phyloP scores from a whole-genome alignment of 2,797 vertebrate genomes.

The Tenualosa thibaudeaui region DNA sequence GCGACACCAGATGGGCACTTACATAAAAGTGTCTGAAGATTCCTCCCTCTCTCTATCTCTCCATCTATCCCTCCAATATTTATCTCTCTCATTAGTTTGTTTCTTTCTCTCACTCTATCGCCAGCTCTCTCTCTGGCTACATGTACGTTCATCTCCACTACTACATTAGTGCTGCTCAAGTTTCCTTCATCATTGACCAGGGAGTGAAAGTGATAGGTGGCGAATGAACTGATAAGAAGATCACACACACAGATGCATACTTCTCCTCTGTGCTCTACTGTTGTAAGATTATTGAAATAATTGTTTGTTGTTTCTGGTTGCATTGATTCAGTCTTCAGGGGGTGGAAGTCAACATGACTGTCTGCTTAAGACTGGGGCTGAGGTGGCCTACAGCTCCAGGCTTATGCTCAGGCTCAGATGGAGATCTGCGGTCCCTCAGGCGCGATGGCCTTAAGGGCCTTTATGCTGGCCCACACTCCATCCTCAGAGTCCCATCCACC shows the following conservation, averaged over 20 bases:
- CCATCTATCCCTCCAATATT: background rate
- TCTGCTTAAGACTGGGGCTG: background rate
- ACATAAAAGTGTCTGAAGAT: conserved; percentile 1
- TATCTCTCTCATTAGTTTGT: too few species aligned
- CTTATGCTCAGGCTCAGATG: background rate
- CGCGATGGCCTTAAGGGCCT: background rate
- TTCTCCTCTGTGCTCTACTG: background rate
- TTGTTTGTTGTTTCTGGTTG: background rate
- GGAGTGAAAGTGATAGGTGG: background rate
- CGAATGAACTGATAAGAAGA: background rate
- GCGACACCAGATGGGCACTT: background rate
- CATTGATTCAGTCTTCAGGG: background rate
- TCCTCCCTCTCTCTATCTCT: background rate
- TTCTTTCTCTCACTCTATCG: too few species aligned
- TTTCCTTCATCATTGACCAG: background rate
- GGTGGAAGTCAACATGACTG: background rate
- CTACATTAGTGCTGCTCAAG: background rate
- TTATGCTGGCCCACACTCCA: background rate
- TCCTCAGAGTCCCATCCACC: too few species aligned
- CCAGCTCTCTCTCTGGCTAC: too few species aligned
- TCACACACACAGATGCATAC: background rate
- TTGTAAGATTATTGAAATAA: too few species aligned
- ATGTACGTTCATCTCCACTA: background rate
- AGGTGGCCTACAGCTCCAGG: background rate
- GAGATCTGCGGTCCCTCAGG: background rate